Conservation (phyloP, 2,888 invertebrate species). For the Chymomyza procnemis region DNA sequence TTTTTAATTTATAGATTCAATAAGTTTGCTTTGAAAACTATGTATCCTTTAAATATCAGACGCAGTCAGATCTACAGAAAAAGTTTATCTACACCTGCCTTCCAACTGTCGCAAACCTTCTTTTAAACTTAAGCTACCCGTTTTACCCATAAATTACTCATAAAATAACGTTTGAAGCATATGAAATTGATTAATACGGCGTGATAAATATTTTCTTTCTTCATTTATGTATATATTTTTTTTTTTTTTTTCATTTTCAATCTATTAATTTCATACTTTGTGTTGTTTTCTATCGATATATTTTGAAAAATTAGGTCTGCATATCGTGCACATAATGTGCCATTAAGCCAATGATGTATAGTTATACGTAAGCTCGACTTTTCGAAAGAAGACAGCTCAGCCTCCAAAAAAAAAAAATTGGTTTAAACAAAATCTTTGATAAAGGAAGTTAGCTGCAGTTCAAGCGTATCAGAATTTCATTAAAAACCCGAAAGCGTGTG, state of each 20-base stretch:
- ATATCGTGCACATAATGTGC: constrained; percentile 28
- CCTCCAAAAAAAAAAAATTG: constrained; percentile 13
- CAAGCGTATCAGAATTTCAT: constrained; percentile 27
- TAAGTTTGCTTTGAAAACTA: no score
- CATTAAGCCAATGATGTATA: constrained; percentile 63
- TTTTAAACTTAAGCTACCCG: no score
- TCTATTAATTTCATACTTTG: constrained; percentile 28
- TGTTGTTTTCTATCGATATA: constrained; percentile 30
- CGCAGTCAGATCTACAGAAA: no score
- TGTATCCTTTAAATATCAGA: no score
- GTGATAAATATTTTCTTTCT: constrained; percentile 60
- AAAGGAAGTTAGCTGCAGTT: not conserved
- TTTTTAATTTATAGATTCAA: no score
- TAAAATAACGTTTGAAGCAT: constrained; percentile 36
- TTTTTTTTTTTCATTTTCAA: constrained; percentile 20
- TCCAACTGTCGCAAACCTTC: no score
- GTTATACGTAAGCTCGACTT: constrained; percentile 44
- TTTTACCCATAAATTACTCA: not conserved
- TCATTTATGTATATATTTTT: constrained; percentile 6
- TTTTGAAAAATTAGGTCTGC: constrained; percentile 22
- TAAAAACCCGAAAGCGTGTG: constrained; percentile 16
- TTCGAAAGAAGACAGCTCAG: constrained; percentile 14
- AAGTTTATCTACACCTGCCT: no score
- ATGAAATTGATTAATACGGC: constrained; percentile 68
- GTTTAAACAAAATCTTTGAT: not conserved